These are phyloP conservation scores for Polylopha cassiicola DNA, from an alignment of 2,888 invertebrate species.

Conservation along the genomic window DNA sequence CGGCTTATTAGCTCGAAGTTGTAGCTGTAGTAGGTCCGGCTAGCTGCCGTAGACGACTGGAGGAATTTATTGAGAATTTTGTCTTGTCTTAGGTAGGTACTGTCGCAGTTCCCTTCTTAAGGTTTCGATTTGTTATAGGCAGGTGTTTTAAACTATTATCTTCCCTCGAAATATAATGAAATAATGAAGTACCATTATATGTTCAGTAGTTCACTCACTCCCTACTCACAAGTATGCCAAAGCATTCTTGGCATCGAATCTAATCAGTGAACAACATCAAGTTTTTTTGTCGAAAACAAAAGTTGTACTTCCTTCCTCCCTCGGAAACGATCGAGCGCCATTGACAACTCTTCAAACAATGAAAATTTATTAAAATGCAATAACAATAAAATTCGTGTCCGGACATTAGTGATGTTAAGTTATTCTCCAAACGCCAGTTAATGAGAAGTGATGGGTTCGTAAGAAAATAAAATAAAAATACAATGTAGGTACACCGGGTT, in stretches of 20 bases:
- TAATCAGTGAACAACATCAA: conserved; percentile 15
- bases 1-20: conserved; percentile 11
- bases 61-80: too few species aligned
- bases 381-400: conserved; percentile 77
- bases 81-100: neutral
- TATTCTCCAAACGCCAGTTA: conserved; percentile 76
- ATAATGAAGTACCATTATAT: too few species aligned
- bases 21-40: conserved; percentile 1
- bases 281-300: conserved; percentile 49
- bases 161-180: too few species aligned
- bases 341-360: conserved; percentile 61
- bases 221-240: too few species aligned
- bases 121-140: too few species aligned
- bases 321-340: conserved; percentile 53
- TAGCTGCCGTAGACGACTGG: conserved; percentile 1
- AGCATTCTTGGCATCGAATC: neutral
- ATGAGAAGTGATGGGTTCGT: conserved; percentile 77
- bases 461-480: conserved; percentile 71
- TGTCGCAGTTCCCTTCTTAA: too few species aligned
- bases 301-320: conserved; percentile 64
- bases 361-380: conserved; percentile 75
- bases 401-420: conserved; percentile 74
- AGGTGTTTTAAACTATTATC: too few species aligned
- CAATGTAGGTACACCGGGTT: conserved; percentile 58
- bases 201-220: too few species aligned